Percentiles rank a stretch among this genome's conserved stretches.
phyloP scores from a whole-genome alignment of 2,113 vertebrate species.

The Machaerirhynchus nigripectus region DNA sequence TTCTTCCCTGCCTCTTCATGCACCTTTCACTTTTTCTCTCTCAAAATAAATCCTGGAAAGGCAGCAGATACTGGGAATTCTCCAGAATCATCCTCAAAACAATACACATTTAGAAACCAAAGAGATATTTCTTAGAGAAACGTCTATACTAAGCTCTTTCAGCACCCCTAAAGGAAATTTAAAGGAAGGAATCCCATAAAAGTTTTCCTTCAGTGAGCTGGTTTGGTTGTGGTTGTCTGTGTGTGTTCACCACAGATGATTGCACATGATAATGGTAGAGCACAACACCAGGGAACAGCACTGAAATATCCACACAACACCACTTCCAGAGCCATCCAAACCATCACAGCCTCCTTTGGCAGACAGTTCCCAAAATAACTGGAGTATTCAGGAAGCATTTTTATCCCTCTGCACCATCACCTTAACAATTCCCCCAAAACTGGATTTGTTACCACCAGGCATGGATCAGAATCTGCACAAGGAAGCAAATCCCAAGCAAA shows the following conservation, averaged over 20 bases:
- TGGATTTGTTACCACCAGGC: background rate
- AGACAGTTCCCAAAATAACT: background rate
- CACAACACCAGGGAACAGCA: background rate
- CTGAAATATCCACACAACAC: background rate
- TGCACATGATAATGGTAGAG: slow-evolving; percentile 3
- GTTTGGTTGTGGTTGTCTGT: background rate
- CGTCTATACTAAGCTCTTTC: background rate
- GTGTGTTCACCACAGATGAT: background rate
- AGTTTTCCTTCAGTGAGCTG: background rate
- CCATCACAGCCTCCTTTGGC: background rate
- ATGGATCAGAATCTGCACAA: fast-evolving
- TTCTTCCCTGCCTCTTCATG: background rate
- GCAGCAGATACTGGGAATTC: background rate
- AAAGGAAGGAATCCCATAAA: background rate
- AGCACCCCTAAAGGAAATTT: background rate
- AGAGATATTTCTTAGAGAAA: background rate
- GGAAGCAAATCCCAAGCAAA: background rate
- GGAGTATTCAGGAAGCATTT: background rate
- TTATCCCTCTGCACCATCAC: background rate
- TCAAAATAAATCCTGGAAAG: background rate
- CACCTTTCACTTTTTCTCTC: background rate
- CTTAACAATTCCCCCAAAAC: background rate
- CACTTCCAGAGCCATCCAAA: background rate
- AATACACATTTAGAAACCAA: background rate
- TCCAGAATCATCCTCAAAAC: background rate